Conservation (phyloP, 2,113 vertebrate genomes). For the Paralichthys olivaceus region DNA sequence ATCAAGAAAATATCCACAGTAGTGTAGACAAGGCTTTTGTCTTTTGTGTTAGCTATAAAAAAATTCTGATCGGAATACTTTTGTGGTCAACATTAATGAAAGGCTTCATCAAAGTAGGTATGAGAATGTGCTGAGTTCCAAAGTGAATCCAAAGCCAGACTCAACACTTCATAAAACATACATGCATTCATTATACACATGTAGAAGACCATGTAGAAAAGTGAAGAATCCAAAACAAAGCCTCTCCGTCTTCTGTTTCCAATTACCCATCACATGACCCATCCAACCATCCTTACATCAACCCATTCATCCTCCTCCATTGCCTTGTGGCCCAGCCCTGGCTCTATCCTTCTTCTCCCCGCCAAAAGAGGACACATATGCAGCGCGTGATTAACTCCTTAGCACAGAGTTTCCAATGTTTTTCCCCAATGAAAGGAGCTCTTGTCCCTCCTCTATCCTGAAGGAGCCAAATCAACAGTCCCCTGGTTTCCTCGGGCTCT, state of each 20-base stretch:
- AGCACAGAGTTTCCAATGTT: conserved; percentile 83
- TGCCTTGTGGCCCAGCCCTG: conserved; percentile 58
- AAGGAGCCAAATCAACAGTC: conserved; percentile 69
- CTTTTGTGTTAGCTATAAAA: too few relatives aligned
- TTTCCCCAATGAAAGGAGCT: conserved; percentile 72
- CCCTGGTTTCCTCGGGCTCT: conserved; percentile 67
- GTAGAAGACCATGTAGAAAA: conserved; percentile 60
- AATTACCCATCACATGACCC: conserved; percentile 82
- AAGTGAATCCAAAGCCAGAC: not conserved
- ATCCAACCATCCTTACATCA: conserved; percentile 40
- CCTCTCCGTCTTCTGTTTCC: conserved; percentile 71
- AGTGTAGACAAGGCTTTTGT: too few relatives aligned
- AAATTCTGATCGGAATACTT: not conserved
- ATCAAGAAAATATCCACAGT: too few relatives aligned
- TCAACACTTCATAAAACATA: not conserved
- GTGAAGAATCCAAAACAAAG: conserved; percentile 45
- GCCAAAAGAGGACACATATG: conserved; percentile 72
- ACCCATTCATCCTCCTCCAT: conserved; percentile 48
- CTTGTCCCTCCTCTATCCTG: conserved; percentile 71
- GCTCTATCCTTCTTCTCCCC: conserved; percentile 35
- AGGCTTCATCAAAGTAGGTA: not conserved
- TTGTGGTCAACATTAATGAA: not conserved
- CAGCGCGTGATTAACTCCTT: conserved; percentile 77
- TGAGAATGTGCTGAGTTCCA: not conserved
- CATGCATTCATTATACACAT: conserved; percentile 1